A percentile compares a stretch with the other conserved stretches of the same genome.
Conservation (phyloP, 2,888 invertebrate genomes). For the Chromoteleia sp. region DNA sequence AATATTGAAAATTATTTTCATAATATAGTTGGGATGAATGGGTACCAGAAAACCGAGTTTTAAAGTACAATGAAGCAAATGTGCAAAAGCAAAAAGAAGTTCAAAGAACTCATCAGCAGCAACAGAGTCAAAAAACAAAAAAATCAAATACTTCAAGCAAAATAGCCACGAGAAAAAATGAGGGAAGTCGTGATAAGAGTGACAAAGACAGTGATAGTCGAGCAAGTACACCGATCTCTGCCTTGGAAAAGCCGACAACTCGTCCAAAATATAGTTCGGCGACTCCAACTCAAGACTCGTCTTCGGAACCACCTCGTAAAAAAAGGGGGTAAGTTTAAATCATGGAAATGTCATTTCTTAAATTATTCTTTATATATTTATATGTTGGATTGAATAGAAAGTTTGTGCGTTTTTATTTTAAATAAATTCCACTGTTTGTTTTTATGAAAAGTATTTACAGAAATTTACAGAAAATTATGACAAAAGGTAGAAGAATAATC, state of each 20-base stretch:
- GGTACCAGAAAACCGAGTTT: conserved; percentile 88
- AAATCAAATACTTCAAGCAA: conserved; percentile 78
- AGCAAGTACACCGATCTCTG: conserved; percentile 87
- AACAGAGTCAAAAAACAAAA: conserved; percentile 84
- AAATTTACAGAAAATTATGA: no score
- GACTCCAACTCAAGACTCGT: conserved; percentile 77
- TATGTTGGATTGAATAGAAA: background rate
- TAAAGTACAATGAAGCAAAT: conserved; percentile 88
- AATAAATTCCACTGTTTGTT: no score
- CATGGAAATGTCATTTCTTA: background rate
- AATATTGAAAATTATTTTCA: background rate
- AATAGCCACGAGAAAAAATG: conserved; percentile 78
- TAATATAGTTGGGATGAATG: conserved; percentile 86
- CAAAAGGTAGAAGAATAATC: no score
- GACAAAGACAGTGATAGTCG: conserved; percentile 86
- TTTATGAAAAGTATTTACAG: no score
- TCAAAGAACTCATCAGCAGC: conserved; percentile 87
- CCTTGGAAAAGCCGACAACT: conserved; percentile 76
- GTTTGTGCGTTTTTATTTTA: background rate
- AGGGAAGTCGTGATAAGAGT: conserved; percentile 73
- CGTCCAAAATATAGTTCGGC: conserved; percentile 75
- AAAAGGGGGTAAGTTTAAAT: conserved; percentile 85
- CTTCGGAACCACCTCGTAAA: conserved; percentile 79
- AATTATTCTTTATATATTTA: background rate
- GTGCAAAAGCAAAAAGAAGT: conserved; percentile 88